phyloP scores from a whole-genome alignment of 2,797 vertebrate species.

The Linurgus olivaceus region DNA sequence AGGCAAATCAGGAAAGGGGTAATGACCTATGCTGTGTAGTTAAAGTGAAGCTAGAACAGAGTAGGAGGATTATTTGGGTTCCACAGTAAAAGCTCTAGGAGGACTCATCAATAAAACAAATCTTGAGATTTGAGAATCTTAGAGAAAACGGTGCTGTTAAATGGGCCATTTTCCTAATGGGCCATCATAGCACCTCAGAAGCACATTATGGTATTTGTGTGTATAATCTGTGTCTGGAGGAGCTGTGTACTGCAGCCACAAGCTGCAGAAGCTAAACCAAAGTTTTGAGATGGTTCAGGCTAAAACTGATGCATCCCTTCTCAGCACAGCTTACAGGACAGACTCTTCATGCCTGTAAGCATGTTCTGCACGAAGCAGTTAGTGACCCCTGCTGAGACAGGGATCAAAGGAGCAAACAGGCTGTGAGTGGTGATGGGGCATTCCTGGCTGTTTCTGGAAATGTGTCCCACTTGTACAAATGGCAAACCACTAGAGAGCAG shows the following conservation, averaged over 20 bases:
- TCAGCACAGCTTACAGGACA: not conserved
- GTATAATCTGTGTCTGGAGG: not conserved
- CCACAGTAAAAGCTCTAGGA: not conserved
- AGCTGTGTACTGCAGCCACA: not conserved
- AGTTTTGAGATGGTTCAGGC: not conserved
- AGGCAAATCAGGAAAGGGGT: not conserved
- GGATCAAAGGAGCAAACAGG: not conserved
- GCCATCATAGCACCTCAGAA: not conserved
- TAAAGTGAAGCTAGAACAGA: not conserved
- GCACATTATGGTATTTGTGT: not conserved
- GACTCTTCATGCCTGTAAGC: not conserved
- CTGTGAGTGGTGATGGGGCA: not conserved
- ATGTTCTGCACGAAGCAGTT: not conserved
- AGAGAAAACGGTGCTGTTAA: not conserved
- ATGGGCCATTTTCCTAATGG: not conserved
- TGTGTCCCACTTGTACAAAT: not conserved
- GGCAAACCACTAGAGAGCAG: constrained; percentile 64
- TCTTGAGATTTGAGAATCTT: not conserved
- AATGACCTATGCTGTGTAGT: not conserved
- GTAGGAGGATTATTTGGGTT: not conserved
- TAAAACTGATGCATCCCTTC: not conserved
- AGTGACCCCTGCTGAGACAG: not conserved
- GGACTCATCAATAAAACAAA: not conserved
- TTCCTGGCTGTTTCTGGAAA: not conserved
- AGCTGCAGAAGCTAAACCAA: not conserved